A percentile compares a stretch with the other conserved stretches of the same genome.
phyloP scores from a whole-genome alignment of 2,113 vertebrate genomes.

The Melanerpes aurifrons region DNA sequence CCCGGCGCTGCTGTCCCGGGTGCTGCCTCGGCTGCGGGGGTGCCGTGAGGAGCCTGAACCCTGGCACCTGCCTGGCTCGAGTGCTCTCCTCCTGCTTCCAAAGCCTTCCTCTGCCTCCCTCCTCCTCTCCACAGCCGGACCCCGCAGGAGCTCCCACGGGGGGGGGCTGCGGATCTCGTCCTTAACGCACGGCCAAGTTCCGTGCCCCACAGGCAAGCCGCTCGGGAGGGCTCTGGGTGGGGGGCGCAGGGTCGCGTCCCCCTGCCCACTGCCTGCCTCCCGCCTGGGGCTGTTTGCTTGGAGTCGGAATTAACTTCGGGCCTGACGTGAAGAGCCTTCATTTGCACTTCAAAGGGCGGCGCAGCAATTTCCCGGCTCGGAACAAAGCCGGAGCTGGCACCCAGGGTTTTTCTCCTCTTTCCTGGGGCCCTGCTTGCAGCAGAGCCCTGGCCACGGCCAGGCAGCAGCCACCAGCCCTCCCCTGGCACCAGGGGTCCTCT shows the following conservation, averaged over 20 bases:
- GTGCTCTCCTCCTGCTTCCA: background rate
- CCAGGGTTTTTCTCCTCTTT: background rate
- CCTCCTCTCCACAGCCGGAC: accelerated
- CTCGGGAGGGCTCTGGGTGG: too few species aligned
- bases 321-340: slow-evolving; percentile 1
- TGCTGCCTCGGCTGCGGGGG: accelerated
- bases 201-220: background rate
- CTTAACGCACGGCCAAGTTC: accelerated
- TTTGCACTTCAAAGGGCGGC: slow-evolving; percentile 59
- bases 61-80: too few species aligned
- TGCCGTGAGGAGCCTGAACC: background rate
- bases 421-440: background rate
- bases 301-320: background rate
- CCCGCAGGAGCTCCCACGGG: background rate
- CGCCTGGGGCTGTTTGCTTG: background rate
- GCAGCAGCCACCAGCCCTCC: background rate
- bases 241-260: background rate
- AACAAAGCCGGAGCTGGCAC: background rate
- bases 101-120: background rate
- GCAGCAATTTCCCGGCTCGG: background rate
- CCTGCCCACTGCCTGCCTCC: background rate
- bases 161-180: accelerated
- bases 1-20: accelerated
- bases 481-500: accelerated
- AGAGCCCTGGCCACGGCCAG: background rate